Percentiles rank a stretch among this genome's conserved stretches.
These are phyloP conservation scores for Strigops habroptila DNA, from an alignment of 2,113 vertebrate genomes.

Conservation along the genomic window DNA sequence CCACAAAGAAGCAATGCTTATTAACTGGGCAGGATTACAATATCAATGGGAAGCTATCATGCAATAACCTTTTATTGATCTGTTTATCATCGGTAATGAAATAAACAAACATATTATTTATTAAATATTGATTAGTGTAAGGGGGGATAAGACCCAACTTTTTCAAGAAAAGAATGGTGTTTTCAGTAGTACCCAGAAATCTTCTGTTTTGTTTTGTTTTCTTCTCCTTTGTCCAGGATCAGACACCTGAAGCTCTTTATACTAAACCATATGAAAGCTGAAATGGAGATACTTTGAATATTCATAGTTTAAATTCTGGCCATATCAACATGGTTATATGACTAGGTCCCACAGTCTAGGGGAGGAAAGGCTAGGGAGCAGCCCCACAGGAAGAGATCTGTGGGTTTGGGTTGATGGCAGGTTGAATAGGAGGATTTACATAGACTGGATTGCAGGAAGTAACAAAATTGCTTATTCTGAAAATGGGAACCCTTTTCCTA, in stretches of 20 bases:
- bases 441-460: neutral
- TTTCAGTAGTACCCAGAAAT: neutral
- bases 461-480: neutral
- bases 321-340: neutral
- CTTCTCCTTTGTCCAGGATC: neutral
- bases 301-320: neutral
- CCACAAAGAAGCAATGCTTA: conserved; percentile 41
- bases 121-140: conserved; percentile 52
- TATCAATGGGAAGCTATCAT: conserved; percentile 59
- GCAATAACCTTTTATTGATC: conserved; percentile 63
- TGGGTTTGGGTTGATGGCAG: neutral
- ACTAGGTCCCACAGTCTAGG: neutral
- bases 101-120: conserved; percentile 61
- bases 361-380: neutral
- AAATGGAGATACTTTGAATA: neutral
- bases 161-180: neutral
- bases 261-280: neutral
- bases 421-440: neutral
- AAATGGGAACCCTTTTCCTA: neutral
- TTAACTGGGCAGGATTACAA: conserved; percentile 56
- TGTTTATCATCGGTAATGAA: conserved; percentile 61
- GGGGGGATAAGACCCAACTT: neutral
- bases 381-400: neutral
- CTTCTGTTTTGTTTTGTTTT: neutral
- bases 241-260: neutral